Evolutionary conservation across 2,113 vertebrate species (phyloP), one percentile per base, ranked within the genome.

Genomic region (Sorex fumeus): DNA sequence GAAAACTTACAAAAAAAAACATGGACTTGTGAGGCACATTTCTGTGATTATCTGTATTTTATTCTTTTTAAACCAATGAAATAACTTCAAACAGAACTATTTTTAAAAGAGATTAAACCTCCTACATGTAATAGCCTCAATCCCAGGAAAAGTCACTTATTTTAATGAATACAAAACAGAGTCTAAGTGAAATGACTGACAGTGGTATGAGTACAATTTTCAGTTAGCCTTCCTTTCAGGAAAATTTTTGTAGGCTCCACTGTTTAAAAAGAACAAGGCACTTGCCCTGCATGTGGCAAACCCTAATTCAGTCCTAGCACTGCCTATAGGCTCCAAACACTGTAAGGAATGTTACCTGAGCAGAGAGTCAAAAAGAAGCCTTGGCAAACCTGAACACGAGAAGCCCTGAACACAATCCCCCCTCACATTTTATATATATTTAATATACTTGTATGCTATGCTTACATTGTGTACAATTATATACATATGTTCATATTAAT

Each of bases 41-140:
- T 16, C 60, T 93, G 57, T 91, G 96, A 96, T 97, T 96, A 95
- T 80, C 74, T 88, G 75, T 90, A 75, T 57, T 91, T 94, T 96
- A 32, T 93, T 69, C 93, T 60, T 94, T 93, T 84, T 70, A 94
- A 28, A 84, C 77, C 75, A 94, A 93, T 67, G 23, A 91, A 94
- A 94, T 96, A 43, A 88, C 60, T 96, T 96, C 90, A 90, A 96
- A 96, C 43, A 89, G 84, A 89, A 67, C 81, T 96, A 92, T 88
- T 94, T 91, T n/a, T 79, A 90, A 96, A 88, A 87, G 70, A 94
- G 82, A 93, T 47, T 94, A 91, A 92, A 18, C 43, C 83, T 36
- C 53, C 72, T 30, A 84, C 30, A 69, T 81, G n/a, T 70, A 85
- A 93, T 76, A 84, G 77, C 34, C 18, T 91, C 79, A 64, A 79